A percentile compares a stretch with the other conserved stretches of the same genome.
These are phyloP conservation scores for Phoxinus phoxinus DNA, from an alignment of 2,113 vertebrate species.

Conservation along the genomic window DNA sequence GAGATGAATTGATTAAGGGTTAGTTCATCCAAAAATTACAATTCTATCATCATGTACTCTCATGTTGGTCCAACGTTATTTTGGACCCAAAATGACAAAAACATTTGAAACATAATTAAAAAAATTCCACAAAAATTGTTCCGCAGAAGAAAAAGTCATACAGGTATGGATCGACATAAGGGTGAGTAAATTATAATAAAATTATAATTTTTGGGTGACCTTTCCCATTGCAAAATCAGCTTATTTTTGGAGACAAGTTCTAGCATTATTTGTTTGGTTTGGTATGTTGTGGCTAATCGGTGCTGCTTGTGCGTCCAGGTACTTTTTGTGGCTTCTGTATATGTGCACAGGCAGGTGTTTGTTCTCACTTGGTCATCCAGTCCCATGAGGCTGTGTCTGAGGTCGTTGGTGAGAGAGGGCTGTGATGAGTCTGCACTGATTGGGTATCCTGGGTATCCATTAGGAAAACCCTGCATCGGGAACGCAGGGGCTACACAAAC, in stretches of 20 bases:
- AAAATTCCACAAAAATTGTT: neutral
- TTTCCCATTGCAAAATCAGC: neutral
- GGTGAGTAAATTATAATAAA: neutral
- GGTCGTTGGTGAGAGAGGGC: slow-evolving; percentile 88
- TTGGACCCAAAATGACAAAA: neutral
- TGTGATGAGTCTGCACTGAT: slow-evolving; percentile 85
- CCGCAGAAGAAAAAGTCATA: neutral
- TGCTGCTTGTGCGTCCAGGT: neutral
- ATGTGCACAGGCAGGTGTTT: neutral
- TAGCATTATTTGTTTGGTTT: neutral
- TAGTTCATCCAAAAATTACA: neutral
- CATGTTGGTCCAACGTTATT: too few species aligned
- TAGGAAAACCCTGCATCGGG: slow-evolving; percentile 88
- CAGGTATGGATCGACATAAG: neutral
- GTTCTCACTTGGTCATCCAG: slow-evolving; percentile 90
- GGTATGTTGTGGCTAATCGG: neutral
- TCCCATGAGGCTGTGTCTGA: slow-evolving; percentile 87
- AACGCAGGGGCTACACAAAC: slow-evolving; percentile 83
- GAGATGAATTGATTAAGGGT: neutral
- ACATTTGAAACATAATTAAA: neutral
- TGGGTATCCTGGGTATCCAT: slow-evolving; percentile 91
- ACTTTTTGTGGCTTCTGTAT: neutral
- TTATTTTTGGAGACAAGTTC: neutral
- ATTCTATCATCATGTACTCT: too few species aligned
- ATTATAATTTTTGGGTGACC: neutral